Base-by-base conservation (phyloP, 1,140 invertebrate species). In the Trachymyrmex cornetzi region DNA sequence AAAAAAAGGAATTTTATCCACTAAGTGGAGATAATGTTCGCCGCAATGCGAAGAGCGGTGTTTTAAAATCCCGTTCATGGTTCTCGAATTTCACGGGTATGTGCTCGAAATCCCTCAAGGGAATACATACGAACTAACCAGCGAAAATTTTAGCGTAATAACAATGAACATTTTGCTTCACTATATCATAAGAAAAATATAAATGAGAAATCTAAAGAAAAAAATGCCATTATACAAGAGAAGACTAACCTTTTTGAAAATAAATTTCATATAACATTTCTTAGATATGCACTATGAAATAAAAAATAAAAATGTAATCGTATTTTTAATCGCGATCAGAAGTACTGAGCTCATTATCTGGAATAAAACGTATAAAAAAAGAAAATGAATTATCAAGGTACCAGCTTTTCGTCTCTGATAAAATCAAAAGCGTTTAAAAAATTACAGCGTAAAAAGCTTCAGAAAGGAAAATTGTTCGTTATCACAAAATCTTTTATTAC, bases 21-120 rank as follows among this genome's bases (percentile, higher is more conserved):
- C 80, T 84, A 84, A 84, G 38, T 84, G 55, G 80, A 84, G 80
- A 75, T 84, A 84, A 84, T 75, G 80, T 75, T 44, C 24, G 38
- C 69, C 55, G 48, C 69, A 48, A 84, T 84, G 69, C 61, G 55
- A 84, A 74, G 7, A 84, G 69, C 55, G 1, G 24, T 48, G 67
- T 75, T 84, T 84, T 75, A 84, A 75, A 84, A 74, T 84, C 55
- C 80, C 27, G 55, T 61, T 82, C 80, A 48, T 84, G 38, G 38
- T 61, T 61, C 55, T 84, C 80, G 69, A 84, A 84, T 75, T 48
- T 84, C 57, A 61, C 69, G 69, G 24, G 5, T 57, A 16, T 34
- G 55, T 34, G 55, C 69, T 12, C 38, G 7, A 59, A 61, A 22
- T 38, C 38, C 22, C 69, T 30, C n/a, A 44, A 48, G 80, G 24